Percentiles rank a stretch among this genome's conserved stretches.
Conservation (phyloP, 1,140 invertebrate species). For the Dolichoris vasculosae region DNA sequence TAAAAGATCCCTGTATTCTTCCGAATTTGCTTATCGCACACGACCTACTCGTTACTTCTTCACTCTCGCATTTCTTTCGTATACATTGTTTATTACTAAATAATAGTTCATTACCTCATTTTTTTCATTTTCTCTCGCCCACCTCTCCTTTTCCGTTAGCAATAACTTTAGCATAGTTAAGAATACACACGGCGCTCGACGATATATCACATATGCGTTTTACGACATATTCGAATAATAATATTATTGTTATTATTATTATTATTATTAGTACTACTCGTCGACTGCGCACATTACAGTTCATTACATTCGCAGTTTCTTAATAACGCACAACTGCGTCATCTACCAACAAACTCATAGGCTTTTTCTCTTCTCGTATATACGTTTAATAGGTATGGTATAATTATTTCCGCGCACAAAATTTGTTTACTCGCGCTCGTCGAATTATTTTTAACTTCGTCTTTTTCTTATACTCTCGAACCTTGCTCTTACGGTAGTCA, state of each 20-base stretch:
- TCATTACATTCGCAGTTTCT: neutral
- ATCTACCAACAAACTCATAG: neutral
- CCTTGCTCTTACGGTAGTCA: neutral
- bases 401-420: constrained; percentile 11
- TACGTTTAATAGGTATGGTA: neutral
- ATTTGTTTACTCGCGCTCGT: neutral
- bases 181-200: constrained; percentile 21
- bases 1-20: constrained; percentile 72
- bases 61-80: neutral
- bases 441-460: constrained; percentile 27
- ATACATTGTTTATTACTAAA: constrained; percentile 45
- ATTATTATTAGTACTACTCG: constrained; percentile 10
- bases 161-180: neutral
- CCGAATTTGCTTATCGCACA: constrained; percentile 71
- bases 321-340: constrained; percentile 13
- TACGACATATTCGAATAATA: constrained; percentile 44
- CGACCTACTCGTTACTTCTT: constrained; percentile 26
- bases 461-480: constrained; percentile 20
- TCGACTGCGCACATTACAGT: constrained; percentile 9
- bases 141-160: neutral
- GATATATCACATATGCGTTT: constrained; percentile 48
- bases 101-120: constrained; percentile 30
- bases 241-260: neutral
- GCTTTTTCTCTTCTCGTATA: neutral
- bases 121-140: neutral